A percentile compares a stretch with the other conserved stretches of the same genome.
Evolutionary conservation across 2,888 invertebrate genomes (phyloP).

Genomic region (Macrosoma leucophasiata): DNA sequence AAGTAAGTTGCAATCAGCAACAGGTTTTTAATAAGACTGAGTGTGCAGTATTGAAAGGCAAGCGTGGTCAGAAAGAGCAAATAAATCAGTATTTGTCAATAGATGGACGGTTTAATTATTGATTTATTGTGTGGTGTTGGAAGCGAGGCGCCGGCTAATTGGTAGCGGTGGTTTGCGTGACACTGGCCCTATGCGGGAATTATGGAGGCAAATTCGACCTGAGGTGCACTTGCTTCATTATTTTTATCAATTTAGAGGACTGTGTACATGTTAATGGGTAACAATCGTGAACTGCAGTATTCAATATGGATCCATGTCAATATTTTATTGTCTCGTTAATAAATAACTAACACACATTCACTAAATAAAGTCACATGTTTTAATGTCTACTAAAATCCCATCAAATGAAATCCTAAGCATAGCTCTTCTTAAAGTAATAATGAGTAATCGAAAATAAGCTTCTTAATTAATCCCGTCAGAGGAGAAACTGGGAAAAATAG

Average conservation of each 20-base stretch:
- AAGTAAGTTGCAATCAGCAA: slow-evolving; percentile 43
- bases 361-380: too few relatives aligned
- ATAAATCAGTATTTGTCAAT: slow-evolving; percentile 72
- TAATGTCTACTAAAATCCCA: too few relatives aligned
- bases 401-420: too few relatives aligned
- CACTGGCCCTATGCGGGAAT: slow-evolving; percentile 49
- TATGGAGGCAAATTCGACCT: slow-evolving; percentile 64
- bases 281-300: too few relatives aligned
- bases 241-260: slow-evolving; percentile 39
- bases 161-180: slow-evolving; percentile 67
- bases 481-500: too few relatives aligned
- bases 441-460: too few relatives aligned
- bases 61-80: slow-evolving; percentile 54
- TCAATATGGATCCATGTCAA: too few relatives aligned
- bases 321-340: too few relatives aligned
- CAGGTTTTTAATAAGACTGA: slow-evolving; percentile 39
- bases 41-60: slow-evolving; percentile 43
- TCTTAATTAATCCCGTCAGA: too few relatives aligned
- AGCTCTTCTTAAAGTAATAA: too few relatives aligned
- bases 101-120: slow-evolving; percentile 73
- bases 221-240: slow-evolving; percentile 60
- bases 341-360: too few relatives aligned
- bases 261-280: slow-evolving; percentile 4
- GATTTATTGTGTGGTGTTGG: slow-evolving; percentile 62
- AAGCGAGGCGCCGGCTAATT: slow-evolving; percentile 64